Base-by-base conservation (phyloP, 2,797 vertebrate genomes). In the Microhierax caerulescens region DNA sequence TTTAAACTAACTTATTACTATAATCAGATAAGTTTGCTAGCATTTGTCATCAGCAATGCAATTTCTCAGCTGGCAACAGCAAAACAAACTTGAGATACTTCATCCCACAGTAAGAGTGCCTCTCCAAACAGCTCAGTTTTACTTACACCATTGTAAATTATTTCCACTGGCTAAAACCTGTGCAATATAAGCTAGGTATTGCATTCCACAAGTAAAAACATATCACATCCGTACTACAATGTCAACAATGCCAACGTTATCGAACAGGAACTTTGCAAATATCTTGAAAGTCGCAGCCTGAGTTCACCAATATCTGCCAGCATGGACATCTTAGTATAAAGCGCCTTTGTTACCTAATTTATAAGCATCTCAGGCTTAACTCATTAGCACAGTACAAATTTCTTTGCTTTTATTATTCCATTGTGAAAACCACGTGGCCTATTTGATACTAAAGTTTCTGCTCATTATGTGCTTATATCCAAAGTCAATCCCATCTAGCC, bases 201-300 rank as follows among this genome's bases (percentile, higher is more conserved):
- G 82, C 37, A 63, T 73, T 76, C 57, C 36, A 11, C 9, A 11
- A 43, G 25, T 88, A 78, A 68, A 85, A 80, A 56, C 30, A 16
- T 3, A 30, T 39, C 51, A 41, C n/a, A 23, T 4, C 13, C 19
- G 15, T 32, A 36, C 8, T 22, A 36, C 39, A 53, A 45, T 2
- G 8, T 14, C 41, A 61, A 37, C 80, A 90, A 50, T 4, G 4
- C 30, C 32, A 27, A 2, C 0, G 0, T 2, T 27, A 17, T 73
- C n/a, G 27, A 70, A 74, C 6, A 19, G 3, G 19, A 47, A 24
- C n/a, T 75, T 63, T 56, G 34, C 48, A 75, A 85, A 23, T 17
- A 45, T 25, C 36, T 45, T 67, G 51, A 50, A 79, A 68, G 37
- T 61, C 82, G 36, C 34, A 72, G 45, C 34, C 65, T 75, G 57